phyloP scores from a whole-genome alignment of 1,140 invertebrate species.

The Drosophila saltans region DNA sequence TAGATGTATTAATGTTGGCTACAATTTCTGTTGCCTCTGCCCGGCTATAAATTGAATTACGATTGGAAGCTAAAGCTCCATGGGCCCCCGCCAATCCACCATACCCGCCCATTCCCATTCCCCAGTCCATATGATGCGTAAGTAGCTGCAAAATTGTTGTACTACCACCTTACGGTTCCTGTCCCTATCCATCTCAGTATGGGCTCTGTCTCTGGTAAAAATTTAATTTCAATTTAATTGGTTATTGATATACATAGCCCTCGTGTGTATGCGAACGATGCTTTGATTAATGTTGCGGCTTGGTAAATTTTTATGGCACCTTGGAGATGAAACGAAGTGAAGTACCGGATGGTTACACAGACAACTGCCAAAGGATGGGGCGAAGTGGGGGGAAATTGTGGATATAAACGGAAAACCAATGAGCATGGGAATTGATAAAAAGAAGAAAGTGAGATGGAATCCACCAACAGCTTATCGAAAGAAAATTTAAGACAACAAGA shows the following conservation, averaged over 20 bases:
- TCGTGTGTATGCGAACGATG: constrained; percentile 67
- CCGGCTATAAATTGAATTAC: constrained; percentile 74
- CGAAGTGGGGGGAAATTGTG: not conserved
- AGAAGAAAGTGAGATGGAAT: too few relatives aligned
- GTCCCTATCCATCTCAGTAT: not conserved
- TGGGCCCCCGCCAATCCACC: constrained; percentile 13
- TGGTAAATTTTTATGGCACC: constrained; percentile 75
- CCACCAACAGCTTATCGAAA: constrained; percentile 33
- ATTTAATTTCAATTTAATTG: constrained; percentile 81
- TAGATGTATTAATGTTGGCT: constrained; percentile 54
- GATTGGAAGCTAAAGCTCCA: constrained; percentile 55
- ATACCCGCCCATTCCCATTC: constrained; percentile 14
- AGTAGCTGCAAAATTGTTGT: constrained; percentile 72
- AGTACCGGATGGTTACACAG: not conserved
- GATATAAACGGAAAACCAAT: constrained; percentile 29
- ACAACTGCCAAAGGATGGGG: not conserved
- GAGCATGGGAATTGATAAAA: constrained; percentile 52
- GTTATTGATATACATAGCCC: constrained; percentile 74
- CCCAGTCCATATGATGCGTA: constrained; percentile 44
- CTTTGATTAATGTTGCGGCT: constrained; percentile 78
- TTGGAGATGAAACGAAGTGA: constrained; percentile 51
- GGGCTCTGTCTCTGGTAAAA: constrained; percentile 46
- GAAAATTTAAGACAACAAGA: constrained; percentile 4
- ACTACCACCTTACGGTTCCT: constrained; percentile 48
- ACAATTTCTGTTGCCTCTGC: constrained; percentile 58